Percentiles rank a stretch among this genome's conserved stretches.
Evolutionary conservation across 2,113 vertebrate species (phyloP).

Genomic region (Cacatua alba): DNA sequence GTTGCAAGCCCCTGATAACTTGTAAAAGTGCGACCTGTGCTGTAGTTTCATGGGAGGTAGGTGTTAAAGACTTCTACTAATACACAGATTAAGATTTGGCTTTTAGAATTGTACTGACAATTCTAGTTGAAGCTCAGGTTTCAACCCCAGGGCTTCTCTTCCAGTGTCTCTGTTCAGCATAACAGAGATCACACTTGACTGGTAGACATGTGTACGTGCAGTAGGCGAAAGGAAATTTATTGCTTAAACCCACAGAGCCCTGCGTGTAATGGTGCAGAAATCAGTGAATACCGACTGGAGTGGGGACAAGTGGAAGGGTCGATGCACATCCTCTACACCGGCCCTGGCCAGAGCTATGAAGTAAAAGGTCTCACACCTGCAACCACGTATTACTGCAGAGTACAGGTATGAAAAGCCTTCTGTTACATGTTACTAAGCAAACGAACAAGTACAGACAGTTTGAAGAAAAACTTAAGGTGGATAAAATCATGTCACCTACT

Average conservation of each 20-base stretch:
- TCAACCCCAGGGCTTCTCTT: neutral
- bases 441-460: too few relatives aligned
- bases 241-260: conserved; percentile 59
- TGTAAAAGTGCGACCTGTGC: conserved; percentile 76
- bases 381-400: conserved; percentile 80
- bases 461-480: neutral
- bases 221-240: neutral
- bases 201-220: neutral
- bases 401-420: conserved; percentile 74
- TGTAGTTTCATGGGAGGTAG: conserved; percentile 78
- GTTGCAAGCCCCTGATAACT: conserved; percentile 68
- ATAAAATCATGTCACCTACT: neutral
- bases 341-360: conserved; percentile 76
- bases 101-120: neutral
- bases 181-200: fast-evolving
- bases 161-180: neutral
- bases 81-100: neutral
- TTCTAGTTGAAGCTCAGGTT: neutral
- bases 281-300: conserved; percentile 77
- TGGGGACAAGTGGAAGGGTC: conserved; percentile 77
- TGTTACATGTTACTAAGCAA: neutral
- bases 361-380: conserved; percentile 78
- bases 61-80: neutral
- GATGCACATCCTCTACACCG: conserved; percentile 75
- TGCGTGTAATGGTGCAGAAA: conserved; percentile 74